Base-by-base conservation (phyloP, 2,888 invertebrate species). In the Drosophila picticornis region DNA sequence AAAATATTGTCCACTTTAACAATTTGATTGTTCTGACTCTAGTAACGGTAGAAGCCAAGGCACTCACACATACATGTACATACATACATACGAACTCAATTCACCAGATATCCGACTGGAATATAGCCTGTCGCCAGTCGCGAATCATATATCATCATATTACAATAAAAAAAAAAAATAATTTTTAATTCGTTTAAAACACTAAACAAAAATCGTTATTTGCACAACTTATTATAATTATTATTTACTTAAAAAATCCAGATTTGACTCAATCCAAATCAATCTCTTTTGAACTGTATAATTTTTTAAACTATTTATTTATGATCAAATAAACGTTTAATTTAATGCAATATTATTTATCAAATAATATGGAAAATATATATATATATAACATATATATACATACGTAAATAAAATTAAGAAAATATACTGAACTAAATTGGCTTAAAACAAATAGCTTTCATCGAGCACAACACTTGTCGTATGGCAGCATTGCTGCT, bases 401-500 rank as follows among this genome's bases (percentile, higher is more conserved):
- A n/a, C n/a, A n/a, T n/a, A n/a, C n/a, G n/a, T n/a, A n/a, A n/a
- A n/a, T 46, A 2, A 22, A 46, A 46, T 22, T 2, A 16, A 9
- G 16, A 19, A 27, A 27, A 50, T 27, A 5, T 50, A 19, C n/a
- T 32, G 6, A 40, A 46, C 2, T 7, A 2, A 22, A 38, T 6
- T 34, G 13, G 22, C 46, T 66, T 50, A n/a, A 56, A 46, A 25
- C 7, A 46, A 46, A 46, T 16, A 46, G 22, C 16, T 46, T 25
- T 16, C 9, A 7, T 4, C 4, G 25, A 46, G 22, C 46, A 46
- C 1, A 9, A 4, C 16, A 16, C 46, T 46, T 16, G 22, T 46
- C 60, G 52, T 57, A 57, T 64, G 53, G 31, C 27, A 57, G 61
- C 32, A 43, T 36, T 40, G 38, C 71, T 46, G 46, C 40, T 29